Percentiles rank a stretch among this genome's conserved stretches.
Conservation (phyloP, 2,888 invertebrate genomes). For the Caenorhabditis sinica region DNA sequence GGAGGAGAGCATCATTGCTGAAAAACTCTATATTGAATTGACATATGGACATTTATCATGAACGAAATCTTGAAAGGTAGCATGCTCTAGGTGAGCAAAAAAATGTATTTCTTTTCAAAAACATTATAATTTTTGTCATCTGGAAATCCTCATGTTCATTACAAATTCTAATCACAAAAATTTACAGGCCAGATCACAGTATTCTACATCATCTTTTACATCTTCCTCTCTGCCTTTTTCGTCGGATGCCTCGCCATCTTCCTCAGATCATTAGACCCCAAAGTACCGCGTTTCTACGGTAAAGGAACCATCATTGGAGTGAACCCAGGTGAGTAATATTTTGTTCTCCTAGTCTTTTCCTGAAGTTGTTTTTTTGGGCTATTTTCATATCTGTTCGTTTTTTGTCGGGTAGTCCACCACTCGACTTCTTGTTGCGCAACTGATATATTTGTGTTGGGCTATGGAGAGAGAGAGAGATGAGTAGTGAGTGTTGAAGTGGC, state of each 20-base stretch:
- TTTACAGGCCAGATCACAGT: constrained; percentile 93
- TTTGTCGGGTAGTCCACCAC: constrained; percentile 6
- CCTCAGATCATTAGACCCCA: constrained; percentile 92
- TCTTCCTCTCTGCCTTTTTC: constrained; percentile 94
- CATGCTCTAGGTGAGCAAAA: too few species aligned
- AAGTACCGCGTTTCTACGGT: constrained; percentile 93
- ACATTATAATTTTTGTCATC: too few species aligned
- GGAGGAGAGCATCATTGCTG: too few species aligned
- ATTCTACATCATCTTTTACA: constrained; percentile 97
- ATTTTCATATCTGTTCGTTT: constrained; percentile 13
- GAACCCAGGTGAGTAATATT: constrained; percentile 96
- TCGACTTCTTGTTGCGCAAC: constrained; percentile 42
- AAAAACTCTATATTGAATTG: too few species aligned
- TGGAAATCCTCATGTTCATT: neutral
- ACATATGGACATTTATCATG: too few species aligned
- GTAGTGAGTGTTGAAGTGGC: constrained; percentile 20
- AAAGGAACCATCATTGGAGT: constrained; percentile 92
- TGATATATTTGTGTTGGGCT: constrained; percentile 52
- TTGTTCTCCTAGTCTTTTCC: neutral
- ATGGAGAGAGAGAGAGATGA: neutral
- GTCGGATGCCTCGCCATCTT: constrained; percentile 95
- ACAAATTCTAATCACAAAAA: neutral
- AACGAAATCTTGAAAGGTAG: too few species aligned
- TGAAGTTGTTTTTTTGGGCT: neutral
- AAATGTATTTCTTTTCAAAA: too few species aligned